A percentile compares a stretch with the other conserved stretches of the same genome.
These are phyloP conservation scores for Sminthopsis crassicaudata DNA, from an alignment of 2,113 vertebrate genomes.

Conservation along the genomic window DNA sequence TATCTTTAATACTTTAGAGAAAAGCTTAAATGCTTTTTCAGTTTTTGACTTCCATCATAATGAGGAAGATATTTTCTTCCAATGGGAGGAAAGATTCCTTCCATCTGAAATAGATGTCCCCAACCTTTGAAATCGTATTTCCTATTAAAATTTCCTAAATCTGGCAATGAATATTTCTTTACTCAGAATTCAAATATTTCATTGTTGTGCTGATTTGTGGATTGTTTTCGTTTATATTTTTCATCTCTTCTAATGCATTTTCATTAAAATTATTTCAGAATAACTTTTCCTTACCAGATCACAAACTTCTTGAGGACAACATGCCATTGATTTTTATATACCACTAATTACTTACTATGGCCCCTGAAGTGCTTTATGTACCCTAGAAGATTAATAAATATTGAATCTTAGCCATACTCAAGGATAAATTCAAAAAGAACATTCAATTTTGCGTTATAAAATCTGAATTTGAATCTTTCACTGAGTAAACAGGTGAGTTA, in stretches of 20 bases:
- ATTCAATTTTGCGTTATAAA: background rate
- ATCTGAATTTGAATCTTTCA: background rate
- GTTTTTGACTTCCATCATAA: background rate
- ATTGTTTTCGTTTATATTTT: background rate
- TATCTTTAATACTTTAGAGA: background rate
- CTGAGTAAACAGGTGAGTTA: background rate
- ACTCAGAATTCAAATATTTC: background rate
- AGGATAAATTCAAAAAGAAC: background rate
- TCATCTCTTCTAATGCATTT: background rate
- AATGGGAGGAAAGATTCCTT: background rate
- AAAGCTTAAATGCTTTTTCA: background rate
- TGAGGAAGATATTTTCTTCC: background rate
- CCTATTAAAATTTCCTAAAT: background rate
- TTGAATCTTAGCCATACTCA: background rate
- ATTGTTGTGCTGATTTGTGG: background rate
- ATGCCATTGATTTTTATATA: background rate
- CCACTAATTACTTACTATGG: background rate
- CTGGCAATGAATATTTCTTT: background rate
- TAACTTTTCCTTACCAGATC: background rate
- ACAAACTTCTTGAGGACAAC: background rate
- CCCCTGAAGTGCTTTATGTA: background rate
- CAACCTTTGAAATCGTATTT: background rate
- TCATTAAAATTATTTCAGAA: background rate
- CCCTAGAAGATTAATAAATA: background rate
- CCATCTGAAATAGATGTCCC: background rate